Evolutionary conservation across 2,797 vertebrate species (phyloP).

Genomic region (Tadarida brasiliensis): DNA sequence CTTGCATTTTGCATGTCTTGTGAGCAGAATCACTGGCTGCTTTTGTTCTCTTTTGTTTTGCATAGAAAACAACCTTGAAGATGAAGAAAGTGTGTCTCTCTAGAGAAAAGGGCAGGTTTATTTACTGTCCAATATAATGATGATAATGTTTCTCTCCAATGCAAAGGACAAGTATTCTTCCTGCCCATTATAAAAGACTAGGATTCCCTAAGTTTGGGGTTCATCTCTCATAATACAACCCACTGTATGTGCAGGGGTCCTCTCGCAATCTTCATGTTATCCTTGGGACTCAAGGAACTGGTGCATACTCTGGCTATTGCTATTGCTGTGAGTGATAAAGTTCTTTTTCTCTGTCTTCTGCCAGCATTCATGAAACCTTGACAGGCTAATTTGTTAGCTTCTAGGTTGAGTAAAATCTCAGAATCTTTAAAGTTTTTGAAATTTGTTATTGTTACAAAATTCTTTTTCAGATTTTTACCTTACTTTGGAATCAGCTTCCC

Average conservation of each 20-base stretch:
- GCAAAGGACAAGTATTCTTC: background rate
- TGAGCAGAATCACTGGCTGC: background rate
- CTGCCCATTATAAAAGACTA: background rate
- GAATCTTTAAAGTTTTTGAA: slow-evolving; percentile 3
- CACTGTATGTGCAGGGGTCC: background rate
- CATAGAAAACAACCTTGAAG: background rate
- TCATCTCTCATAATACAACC: background rate
- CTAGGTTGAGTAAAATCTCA: slow-evolving; percentile 8
- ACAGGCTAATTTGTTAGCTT: background rate
- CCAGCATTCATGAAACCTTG: background rate
- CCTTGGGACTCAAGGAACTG: background rate
- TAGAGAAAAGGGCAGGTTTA: background rate
- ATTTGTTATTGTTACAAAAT: background rate
- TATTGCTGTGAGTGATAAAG: background rate
- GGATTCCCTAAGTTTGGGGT: background rate
- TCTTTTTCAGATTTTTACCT: background rate
- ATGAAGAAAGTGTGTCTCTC: background rate
- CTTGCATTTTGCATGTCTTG: background rate
- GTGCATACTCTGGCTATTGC: background rate
- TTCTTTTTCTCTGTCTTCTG: slow-evolving; percentile 15
- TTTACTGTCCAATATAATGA: background rate
- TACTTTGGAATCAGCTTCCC: slow-evolving; percentile 27
- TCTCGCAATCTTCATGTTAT: background rate
- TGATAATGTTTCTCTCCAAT: background rate
- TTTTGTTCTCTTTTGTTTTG: background rate